phyloP scores from a whole-genome alignment of 1,140 invertebrate species.

The Bombus affinis region DNA sequence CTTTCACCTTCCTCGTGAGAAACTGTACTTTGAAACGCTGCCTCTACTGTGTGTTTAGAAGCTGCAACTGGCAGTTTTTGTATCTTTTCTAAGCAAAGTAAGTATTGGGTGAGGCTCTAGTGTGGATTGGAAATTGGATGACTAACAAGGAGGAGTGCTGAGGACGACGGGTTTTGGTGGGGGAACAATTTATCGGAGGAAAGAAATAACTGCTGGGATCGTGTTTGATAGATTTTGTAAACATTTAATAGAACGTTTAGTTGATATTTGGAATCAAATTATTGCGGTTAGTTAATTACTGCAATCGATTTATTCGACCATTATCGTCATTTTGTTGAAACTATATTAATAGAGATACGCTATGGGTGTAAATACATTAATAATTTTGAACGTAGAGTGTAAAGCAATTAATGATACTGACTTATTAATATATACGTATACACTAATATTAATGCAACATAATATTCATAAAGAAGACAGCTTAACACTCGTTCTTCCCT shows the following conservation, averaged over 20 bases:
- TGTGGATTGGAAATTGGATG: neutral
- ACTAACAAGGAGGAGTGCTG: neutral
- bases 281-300: neutral
- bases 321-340: neutral
- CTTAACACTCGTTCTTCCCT: no score
- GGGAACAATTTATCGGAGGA: no score
- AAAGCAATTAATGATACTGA: neutral
- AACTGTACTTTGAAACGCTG: neutral
- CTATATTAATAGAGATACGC: neutral
- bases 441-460: neutral
- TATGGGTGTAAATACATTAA: neutral
- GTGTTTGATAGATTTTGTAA: neutral
- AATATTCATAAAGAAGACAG: neutral
- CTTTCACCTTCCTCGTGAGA: constrained; percentile 14
- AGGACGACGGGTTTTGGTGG: no score
- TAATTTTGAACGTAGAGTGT: neutral
- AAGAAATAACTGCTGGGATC: neutral
- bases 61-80: neutral
- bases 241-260: neutral
- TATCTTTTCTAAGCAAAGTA: neutral
- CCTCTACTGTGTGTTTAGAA: constrained; percentile 25
- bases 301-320: neutral
- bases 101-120: neutral
- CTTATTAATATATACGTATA: neutral
- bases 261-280: neutral